A percentile compares a stretch with the other conserved stretches of the same genome.
phyloP scores from a whole-genome alignment of 2,797 vertebrate species.

The Dicrostonyx torquatus region DNA sequence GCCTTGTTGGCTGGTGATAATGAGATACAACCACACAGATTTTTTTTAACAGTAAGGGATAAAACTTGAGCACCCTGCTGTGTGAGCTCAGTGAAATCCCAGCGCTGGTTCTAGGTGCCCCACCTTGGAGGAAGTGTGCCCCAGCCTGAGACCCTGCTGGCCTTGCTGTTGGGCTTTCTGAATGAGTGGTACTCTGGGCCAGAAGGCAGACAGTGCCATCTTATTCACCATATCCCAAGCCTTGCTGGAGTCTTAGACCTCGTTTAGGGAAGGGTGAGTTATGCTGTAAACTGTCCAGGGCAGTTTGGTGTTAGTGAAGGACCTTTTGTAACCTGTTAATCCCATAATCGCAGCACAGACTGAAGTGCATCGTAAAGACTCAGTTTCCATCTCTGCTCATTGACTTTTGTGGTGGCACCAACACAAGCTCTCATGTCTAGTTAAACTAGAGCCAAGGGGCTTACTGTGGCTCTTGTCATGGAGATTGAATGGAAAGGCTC shows the following conservation, averaged over 20 bases:
- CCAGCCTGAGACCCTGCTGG: not conserved
- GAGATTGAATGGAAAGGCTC: not conserved
- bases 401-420: not conserved
- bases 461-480: no score
- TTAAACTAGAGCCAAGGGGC: not conserved
- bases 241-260: not conserved
- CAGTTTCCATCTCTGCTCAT: not conserved
- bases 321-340: not conserved
- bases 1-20: not conserved
- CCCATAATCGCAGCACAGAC: not conserved
- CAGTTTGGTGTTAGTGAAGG: not conserved
- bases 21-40: not conserved
- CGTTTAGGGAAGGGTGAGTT: not conserved
- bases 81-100: no score
- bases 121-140: not conserved
- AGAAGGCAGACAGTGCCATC: not conserved
- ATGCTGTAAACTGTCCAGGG: not conserved
- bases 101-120: rapidly evolving
- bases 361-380: not conserved
- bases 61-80: rapidly evolving
- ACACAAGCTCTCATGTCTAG: not conserved
- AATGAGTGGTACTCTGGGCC: not conserved
- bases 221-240: not conserved
- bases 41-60: not conserved
- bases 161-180: not conserved